Conservation (phyloP, 2,888 invertebrate genomes). For the Ochlodes sylvanus region DNA sequence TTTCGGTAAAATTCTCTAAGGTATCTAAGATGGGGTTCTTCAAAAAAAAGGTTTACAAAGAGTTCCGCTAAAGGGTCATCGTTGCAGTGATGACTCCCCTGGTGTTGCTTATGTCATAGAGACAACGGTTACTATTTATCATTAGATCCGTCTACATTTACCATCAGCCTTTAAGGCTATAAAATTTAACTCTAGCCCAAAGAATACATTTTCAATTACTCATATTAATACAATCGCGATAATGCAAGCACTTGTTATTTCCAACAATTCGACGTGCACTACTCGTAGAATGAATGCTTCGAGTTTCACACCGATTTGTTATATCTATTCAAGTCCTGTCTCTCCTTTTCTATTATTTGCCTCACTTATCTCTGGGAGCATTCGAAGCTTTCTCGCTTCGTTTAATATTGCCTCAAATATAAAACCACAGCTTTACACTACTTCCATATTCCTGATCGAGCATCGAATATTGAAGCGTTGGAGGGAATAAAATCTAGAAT, state of each 20-base stretch:
- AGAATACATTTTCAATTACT: too few species aligned
- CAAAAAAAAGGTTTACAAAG: too few species aligned
- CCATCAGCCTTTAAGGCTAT: too few species aligned
- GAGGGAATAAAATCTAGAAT: not conserved
- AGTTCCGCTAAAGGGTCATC: too few species aligned
- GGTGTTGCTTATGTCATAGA: too few species aligned
- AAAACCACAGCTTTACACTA: slow-evolving; percentile 13
- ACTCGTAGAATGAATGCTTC: not conserved
- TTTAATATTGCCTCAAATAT: slow-evolving; percentile 24
- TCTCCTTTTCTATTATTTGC: not conserved
- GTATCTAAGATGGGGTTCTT: too few species aligned
- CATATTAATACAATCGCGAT: too few species aligned
- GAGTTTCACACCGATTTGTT: not conserved
- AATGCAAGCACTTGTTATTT: not conserved
- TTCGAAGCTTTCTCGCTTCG: slow-evolving; percentile 13
- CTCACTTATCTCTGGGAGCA: not conserved
- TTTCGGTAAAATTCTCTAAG: too few species aligned
- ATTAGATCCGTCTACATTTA: too few species aligned
- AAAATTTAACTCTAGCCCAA: too few species aligned
- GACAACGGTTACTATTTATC: too few species aligned
- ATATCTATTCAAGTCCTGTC: not conserved
- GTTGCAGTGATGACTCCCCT: too few species aligned
- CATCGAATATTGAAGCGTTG: not conserved
- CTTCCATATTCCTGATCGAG: slow-evolving; percentile 9
- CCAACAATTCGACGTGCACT: not conserved